Conservation (phyloP, 2,797 vertebrate species). For the Microcaecilia unicolor region DNA sequence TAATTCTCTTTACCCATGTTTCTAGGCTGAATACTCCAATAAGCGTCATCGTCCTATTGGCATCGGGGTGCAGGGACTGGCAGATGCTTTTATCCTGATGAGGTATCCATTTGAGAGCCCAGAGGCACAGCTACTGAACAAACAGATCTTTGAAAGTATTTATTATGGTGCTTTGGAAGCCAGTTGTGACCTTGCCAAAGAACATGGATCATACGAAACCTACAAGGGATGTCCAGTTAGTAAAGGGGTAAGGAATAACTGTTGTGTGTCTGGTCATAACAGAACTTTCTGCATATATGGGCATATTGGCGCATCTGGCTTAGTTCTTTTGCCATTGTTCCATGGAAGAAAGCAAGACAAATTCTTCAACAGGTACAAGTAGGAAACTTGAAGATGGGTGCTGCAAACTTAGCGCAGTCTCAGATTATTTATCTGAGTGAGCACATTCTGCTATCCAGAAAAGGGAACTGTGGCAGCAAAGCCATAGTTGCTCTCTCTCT, state of each 20-base stretch:
- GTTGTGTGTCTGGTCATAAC: slow-evolving; percentile 1
- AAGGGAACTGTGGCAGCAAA: too few relatives aligned
- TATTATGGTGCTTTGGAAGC: slow-evolving; percentile 87
- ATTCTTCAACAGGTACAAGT: too few relatives aligned
- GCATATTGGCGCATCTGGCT: too few relatives aligned
- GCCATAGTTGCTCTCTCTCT: too few relatives aligned
- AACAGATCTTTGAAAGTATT: slow-evolving; percentile 92
- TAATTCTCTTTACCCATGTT: accelerated
- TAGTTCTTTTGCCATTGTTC: too few relatives aligned
- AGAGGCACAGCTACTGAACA: slow-evolving; percentile 83
- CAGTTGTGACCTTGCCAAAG: slow-evolving; percentile 79
- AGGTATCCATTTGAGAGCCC: slow-evolving; percentile 84
- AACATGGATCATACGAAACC: slow-evolving; percentile 75
- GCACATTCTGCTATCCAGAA: too few relatives aligned
- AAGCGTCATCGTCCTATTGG: slow-evolving; percentile 86
- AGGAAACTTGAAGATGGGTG: too few relatives aligned
- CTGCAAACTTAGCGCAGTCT: too few relatives aligned
- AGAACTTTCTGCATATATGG: not conserved
- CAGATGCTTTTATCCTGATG: slow-evolving; percentile 94
- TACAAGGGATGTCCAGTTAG: slow-evolving; percentile 85
- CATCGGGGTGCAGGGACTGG: slow-evolving; percentile 91
- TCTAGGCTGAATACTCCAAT: slow-evolving; percentile 78
- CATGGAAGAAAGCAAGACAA: too few relatives aligned
- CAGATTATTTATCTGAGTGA: too few relatives aligned
- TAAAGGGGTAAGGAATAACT: slow-evolving; percentile 79